Conservation (phyloP, 2,113 vertebrate species). For the Suricata suricatta region DNA sequence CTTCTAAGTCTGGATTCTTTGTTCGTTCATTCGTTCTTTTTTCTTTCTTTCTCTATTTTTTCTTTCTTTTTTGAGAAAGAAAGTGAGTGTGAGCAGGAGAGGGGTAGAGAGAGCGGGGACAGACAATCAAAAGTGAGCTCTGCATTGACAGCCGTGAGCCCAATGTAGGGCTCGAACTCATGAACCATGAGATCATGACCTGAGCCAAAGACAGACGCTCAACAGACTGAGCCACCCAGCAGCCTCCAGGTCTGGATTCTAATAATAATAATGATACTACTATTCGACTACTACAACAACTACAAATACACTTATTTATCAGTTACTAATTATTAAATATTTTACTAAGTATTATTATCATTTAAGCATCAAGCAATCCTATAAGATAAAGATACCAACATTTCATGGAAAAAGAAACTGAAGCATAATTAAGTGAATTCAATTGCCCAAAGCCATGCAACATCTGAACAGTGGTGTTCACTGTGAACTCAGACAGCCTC, state of each 20-base stretch:
- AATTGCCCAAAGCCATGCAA: neutral
- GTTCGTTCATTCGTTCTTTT: too few relatives aligned
- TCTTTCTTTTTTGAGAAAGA: too few relatives aligned
- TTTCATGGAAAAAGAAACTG: neutral
- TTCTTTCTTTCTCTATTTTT: too few relatives aligned
- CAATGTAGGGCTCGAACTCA: too few relatives aligned
- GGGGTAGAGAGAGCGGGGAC: too few relatives aligned
- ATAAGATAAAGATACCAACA: neutral
- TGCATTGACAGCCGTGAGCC: too few relatives aligned
- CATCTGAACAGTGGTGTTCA: neutral
- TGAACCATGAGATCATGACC: too few relatives aligned
- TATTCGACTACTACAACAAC: neutral
- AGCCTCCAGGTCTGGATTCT: neutral
- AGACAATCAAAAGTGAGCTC: too few relatives aligned
- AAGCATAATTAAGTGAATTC: neutral
- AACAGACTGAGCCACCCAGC: too few relatives aligned
- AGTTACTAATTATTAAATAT: neutral
- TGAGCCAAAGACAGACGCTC: too few relatives aligned
- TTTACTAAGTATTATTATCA: neutral
- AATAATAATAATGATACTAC: neutral
- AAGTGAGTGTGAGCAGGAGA: too few relatives aligned
- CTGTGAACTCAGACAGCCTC: neutral
- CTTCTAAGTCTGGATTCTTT: neutral
- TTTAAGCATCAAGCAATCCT: neutral
- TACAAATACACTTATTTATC: neutral